These are phyloP conservation scores for Ophion obscuratus DNA, from an alignment of 2,888 invertebrate species.

Conservation along the genomic window DNA sequence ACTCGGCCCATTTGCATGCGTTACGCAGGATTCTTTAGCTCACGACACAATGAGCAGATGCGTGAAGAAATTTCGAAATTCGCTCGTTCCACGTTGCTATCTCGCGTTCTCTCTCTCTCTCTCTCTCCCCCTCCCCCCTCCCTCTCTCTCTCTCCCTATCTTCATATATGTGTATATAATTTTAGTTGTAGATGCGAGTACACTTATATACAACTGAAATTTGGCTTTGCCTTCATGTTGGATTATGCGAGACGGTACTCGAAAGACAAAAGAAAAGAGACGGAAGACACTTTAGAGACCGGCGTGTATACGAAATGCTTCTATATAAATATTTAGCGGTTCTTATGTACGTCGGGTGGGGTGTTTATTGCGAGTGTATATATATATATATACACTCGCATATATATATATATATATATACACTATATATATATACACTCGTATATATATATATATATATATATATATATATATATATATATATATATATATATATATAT, in stretches of 20 bases:
- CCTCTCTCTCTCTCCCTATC: neutral
- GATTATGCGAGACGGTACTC: slow-evolving; percentile 12
- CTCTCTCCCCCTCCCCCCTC: neutral
- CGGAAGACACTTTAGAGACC: neutral
- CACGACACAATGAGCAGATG: slow-evolving; percentile 31
- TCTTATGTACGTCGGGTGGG: slow-evolving; percentile 5
- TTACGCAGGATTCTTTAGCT: slow-evolving; percentile 46
- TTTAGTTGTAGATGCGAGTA: neutral
- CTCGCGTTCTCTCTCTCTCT: neutral
- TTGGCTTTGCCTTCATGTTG: neutral
- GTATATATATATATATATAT: too few species aligned
- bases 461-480: too few species aligned
- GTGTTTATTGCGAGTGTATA: slow-evolving; percentile 33
- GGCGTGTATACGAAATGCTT: slow-evolving; percentile 7
- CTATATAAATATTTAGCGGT: slow-evolving; percentile 44
- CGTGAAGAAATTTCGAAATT: slow-evolving; percentile 64
- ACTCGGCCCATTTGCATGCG: slow-evolving; percentile 65
- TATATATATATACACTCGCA: too few species aligned
- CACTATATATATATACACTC: too few species aligned
- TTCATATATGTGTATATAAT: neutral
- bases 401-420: too few species aligned
- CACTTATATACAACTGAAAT: slow-evolving; percentile 1
- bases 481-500: too few species aligned
- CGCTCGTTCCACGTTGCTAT: slow-evolving; percentile 5
- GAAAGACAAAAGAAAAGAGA: neutral